Conservation (phyloP, 92 coral and sea anemone species). For the Zoanthus gigantus region DNA sequence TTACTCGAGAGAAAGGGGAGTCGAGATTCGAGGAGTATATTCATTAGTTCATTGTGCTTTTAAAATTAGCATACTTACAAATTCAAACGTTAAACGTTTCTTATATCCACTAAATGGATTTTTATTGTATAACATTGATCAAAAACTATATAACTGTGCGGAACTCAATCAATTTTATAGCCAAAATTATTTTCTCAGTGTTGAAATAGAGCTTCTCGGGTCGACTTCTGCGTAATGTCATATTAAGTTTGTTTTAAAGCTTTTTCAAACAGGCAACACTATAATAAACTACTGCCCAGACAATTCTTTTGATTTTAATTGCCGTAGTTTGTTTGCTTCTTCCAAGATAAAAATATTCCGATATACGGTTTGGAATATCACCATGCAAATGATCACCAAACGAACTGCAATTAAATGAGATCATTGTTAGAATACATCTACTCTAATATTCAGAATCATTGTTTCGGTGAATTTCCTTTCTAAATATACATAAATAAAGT, state of each 20-base stretch:
- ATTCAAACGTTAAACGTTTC: not conserved
- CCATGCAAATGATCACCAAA: no score
- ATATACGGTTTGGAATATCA: not conserved
- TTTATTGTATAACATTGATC: not conserved
- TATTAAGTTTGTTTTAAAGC: not conserved
- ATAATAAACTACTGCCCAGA: not conserved
- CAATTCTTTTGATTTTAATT: not conserved
- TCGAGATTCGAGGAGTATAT: not conserved
- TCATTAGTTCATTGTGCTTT: not conserved
- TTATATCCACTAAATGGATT: not conserved
- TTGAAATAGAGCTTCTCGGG: not conserved
- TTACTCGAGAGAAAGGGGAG: slow-evolving; percentile 10
- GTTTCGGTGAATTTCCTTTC: no score
- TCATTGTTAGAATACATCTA: no score
- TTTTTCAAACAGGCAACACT: not conserved
- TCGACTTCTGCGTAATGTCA: not conserved
- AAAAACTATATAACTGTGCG: not conserved
- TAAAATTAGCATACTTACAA: not conserved
- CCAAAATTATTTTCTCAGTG: not conserved
- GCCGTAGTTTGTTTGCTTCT: not conserved
- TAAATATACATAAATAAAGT: no score
- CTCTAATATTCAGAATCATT: not conserved
- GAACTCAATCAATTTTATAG: not conserved
- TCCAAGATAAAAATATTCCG: not conserved
- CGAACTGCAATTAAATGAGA: no score